Evolutionary conservation across 2,888 invertebrate species (phyloP), one percentile per base, ranked within the genome.

Genomic region (Phaedon cochleariae): DNA sequence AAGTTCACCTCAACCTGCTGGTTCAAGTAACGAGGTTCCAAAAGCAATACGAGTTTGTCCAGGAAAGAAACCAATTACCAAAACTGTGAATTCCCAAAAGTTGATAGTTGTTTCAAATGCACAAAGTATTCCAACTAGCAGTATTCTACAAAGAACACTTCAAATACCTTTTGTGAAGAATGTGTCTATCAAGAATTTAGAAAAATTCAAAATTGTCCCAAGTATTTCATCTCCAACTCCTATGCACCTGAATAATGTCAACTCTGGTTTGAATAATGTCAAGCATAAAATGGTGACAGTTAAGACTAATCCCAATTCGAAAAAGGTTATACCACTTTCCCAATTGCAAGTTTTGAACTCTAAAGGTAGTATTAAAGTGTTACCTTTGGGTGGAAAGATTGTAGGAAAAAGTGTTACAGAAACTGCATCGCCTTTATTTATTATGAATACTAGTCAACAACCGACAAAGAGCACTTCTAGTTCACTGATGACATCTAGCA

Each of bases 81-180:
- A 80, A 66, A 75, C 77, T 29, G 68, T 72, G n/a, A 68, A 71
- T 57, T 72, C 78, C 17, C 84, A 84, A 68, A 84, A 84, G 72
- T 72, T 84, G 55, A 82, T 84, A 34, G 83, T 84, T 29, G 83
- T 84, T 49, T 83, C 83, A 6, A 82, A 80, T 69, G 77, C 82
- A 17, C 81, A 82, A 71, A 79, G 81, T 2, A 76, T 81, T 52
- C 76, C 80, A n/a, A 77, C 79, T 0, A 79, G 77, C 58, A 83
- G 81, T 72, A 82, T 83, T 67, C 73, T 83, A 51, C 83, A 83
- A 70, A 79, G 81, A 59, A 82, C 82, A 1, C 70, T 83, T 29
- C 80, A 82, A 18, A 81, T 83, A 58, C 82, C 83, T 1, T 79
- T 81, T 58, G 79, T 82, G 49, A 83, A 82, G 69, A 84, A 82